Percentiles rank a stretch among this genome's conserved stretches.
phyloP scores from a whole-genome alignment of 2,113 vertebrate species.

The Echinops telfairi region DNA sequence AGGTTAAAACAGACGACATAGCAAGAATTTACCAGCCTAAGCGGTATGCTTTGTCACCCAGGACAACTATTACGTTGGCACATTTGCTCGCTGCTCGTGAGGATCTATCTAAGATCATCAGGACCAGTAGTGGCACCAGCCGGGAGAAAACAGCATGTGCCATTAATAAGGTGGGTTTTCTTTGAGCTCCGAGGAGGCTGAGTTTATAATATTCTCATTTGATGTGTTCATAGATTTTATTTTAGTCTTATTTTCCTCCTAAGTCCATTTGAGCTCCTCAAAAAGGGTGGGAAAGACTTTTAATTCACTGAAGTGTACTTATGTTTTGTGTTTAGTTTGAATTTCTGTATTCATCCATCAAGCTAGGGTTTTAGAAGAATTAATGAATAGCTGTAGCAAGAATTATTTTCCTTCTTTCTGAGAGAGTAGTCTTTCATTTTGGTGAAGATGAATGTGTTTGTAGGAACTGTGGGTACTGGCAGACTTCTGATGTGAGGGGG shows the following conservation, averaged over 20 bases:
- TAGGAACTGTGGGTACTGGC: background rate
- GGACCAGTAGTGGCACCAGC: slow-evolving; percentile 95
- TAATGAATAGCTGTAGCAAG: slow-evolving; percentile 1
- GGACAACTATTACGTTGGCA: slow-evolving; percentile 89
- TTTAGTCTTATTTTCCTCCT: no score
- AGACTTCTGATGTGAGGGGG: background rate
- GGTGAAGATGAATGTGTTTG: slow-evolving; percentile 11
- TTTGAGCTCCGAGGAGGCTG: background rate
- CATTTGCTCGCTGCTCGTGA: slow-evolving; percentile 95
- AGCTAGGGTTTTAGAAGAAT: slow-evolving; percentile 6
- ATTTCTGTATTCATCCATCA: slow-evolving; percentile 13
- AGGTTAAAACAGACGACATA: slow-evolving; percentile 94
- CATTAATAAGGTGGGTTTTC: slow-evolving; percentile 93
- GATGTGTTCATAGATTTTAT: background rate
- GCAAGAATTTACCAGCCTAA: slow-evolving; percentile 95
- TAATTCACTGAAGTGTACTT: background rate
- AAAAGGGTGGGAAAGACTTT: background rate
- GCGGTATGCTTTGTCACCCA: slow-evolving; percentile 90
- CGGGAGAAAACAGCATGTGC: slow-evolving; percentile 93
- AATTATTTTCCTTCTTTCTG: slow-evolving; percentile 28
- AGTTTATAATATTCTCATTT: background rate
- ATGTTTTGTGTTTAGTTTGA: slow-evolving; percentile 3
- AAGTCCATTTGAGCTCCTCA: background rate
- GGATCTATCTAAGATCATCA: slow-evolving; percentile 94
- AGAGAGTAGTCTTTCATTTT: background rate